phyloP scores from a whole-genome alignment of 2,113 vertebrate species.

The Triplophysa rosa region DNA sequence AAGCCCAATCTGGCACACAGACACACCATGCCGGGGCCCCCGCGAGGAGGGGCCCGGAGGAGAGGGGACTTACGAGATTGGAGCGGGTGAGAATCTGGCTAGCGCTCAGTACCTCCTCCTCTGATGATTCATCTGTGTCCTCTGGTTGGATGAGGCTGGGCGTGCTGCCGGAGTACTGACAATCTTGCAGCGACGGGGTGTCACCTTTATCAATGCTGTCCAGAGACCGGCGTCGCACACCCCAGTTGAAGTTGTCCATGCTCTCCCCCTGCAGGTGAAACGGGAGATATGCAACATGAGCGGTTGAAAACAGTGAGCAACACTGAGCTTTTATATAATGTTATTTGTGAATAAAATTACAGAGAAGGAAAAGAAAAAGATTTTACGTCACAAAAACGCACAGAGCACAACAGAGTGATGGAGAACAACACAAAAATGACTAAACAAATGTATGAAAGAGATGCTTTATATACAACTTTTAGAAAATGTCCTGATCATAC shows the following conservation, averaged over 20 bases:
- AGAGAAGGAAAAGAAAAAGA: background rate
- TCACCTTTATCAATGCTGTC: conserved; percentile 99
- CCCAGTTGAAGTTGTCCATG: conserved; percentile 99
- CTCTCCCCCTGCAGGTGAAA: conserved; percentile 87
- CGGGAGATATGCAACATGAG: background rate
- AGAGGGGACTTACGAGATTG: conserved; percentile 81
- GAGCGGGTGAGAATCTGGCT: conserved; percentile 93
- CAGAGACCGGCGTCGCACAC: conserved; percentile 92
- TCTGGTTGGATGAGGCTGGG: conserved; percentile 96
- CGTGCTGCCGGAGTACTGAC: conserved; percentile 91
- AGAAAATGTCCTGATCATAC: no score
- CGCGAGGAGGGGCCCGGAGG: conserved; percentile 54
- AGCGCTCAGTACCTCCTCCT: conserved; percentile 95
- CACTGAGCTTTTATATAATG: background rate
- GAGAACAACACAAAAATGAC: background rate
- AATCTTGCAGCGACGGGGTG: conserved; percentile 93
- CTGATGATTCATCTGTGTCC: conserved; percentile 97
- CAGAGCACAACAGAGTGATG: background rate
- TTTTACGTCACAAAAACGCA: background rate
- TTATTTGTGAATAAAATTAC: background rate
- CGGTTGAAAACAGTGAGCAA: background rate
- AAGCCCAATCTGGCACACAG: conserved; percentile 53
- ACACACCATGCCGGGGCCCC: conserved; percentile 69
- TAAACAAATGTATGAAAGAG: background rate
- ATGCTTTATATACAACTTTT: background rate